phyloP scores from a whole-genome alignment of 2,797 vertebrate species.

The Rhabdophis nuchalis region DNA sequence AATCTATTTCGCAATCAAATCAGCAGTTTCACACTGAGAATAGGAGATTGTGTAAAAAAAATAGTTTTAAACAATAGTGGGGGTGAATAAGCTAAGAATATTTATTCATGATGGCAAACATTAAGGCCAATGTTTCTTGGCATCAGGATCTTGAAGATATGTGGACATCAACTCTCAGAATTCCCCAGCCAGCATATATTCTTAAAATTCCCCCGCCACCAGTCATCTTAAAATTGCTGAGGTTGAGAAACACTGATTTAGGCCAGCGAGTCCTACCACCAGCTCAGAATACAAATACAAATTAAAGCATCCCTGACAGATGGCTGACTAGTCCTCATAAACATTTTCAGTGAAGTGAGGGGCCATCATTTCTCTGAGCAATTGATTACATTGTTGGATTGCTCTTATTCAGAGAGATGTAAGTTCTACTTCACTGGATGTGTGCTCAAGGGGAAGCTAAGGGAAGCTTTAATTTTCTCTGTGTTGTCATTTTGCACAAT shows the following conservation, averaged over 20 bases:
- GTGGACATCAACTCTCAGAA: neutral
- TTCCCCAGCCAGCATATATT: neutral
- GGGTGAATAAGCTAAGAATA: neutral
- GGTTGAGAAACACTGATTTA: neutral
- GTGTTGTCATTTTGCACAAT: neutral
- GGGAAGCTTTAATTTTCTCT: neutral
- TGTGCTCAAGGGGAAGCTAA: neutral
- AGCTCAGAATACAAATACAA: neutral
- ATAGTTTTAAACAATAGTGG: neutral
- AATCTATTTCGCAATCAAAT: neutral
- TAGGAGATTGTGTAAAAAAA: neutral
- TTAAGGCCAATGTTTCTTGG: neutral
- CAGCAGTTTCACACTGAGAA: neutral
- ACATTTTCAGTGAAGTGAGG: neutral
- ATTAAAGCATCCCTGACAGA: neutral
- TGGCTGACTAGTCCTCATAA: neutral
- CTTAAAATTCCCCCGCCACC: neutral
- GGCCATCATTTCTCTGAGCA: neutral
- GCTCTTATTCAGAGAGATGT: neutral
- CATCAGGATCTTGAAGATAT: neutral
- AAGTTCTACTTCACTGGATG: neutral
- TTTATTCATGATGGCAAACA: neutral
- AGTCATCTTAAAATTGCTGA: neutral
- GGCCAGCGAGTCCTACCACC: neutral
- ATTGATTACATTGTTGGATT: neutral